phyloP scores from a whole-genome alignment of 2,888 invertebrate genomes.

The Drosophila mimica region DNA sequence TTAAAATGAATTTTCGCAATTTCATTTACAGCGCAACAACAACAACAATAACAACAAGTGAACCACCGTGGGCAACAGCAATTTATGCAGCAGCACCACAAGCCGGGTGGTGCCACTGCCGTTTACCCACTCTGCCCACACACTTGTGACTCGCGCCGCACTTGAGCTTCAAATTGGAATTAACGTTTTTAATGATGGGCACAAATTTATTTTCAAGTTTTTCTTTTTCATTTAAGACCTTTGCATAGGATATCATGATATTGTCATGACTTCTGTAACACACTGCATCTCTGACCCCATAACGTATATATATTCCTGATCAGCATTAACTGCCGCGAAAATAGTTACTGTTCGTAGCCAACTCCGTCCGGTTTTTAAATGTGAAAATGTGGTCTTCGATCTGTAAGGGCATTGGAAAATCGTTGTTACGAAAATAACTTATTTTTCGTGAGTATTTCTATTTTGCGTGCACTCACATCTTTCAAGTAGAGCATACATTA shows the following conservation, averaged over 20 bases:
- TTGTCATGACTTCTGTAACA: neutral
- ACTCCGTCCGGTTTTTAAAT: neutral
- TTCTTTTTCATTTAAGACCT: conserved; percentile 15
- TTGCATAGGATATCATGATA: neutral
- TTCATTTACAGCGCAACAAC: conserved; percentile 69
- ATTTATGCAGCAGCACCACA: conserved; percentile 59
- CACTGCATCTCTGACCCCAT: neutral
- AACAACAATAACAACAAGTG: conserved; percentile 34
- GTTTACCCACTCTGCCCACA: neutral
- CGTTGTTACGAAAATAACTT: neutral
- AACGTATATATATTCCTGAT: neutral
- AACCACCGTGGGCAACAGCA: conserved; percentile 50
- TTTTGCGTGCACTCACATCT: conserved; percentile 9
- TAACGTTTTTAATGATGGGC: conserved; percentile 83
- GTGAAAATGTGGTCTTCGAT: neutral
- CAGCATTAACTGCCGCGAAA: neutral
- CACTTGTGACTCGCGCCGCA: conserved; percentile 32
- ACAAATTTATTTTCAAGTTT: conserved; percentile 34
- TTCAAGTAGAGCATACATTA: conserved; percentile 50
- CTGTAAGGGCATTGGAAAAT: neutral
- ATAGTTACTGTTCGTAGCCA: neutral
- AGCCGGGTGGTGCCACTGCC: neutral
- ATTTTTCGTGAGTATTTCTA: no score
- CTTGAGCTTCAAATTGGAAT: conserved; percentile 78
- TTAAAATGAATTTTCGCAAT: conserved; percentile 80